Percentiles rank a stretch among this genome's conserved stretches.
Evolutionary conservation across 2,797 vertebrate species (phyloP).

Genomic region (Florisuga fusca): DNA sequence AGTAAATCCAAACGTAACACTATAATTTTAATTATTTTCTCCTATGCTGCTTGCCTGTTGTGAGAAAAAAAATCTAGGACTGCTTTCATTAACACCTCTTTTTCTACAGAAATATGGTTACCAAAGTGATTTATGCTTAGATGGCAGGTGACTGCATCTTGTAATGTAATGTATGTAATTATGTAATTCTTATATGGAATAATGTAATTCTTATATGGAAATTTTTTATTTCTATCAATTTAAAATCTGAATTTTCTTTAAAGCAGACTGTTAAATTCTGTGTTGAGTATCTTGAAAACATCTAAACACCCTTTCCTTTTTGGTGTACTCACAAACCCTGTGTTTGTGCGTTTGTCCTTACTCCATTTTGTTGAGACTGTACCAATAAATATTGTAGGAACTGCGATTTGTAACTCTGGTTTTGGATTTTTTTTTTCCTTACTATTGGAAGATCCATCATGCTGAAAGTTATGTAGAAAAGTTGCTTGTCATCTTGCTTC

Average conservation of each 20-base stretch:
- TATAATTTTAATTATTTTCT: constrained; percentile 27
- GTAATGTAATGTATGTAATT: too few species aligned
- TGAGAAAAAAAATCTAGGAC: neutral
- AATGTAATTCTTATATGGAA: neutral
- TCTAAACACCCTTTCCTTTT: neutral
- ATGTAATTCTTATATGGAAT: neutral
- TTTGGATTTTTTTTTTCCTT: neutral
- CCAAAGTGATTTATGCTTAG: neutral
- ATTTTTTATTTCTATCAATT: neutral
- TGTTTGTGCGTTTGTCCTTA: neutral
- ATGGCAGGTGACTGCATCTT: neutral
- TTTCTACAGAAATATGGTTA: neutral
- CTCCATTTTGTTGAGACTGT: neutral
- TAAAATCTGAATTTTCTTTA: neutral
- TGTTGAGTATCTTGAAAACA: neutral
- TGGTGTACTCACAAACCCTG: neutral
- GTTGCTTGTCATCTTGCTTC: neutral
- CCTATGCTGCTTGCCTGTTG: neutral
- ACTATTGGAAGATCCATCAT: neutral
- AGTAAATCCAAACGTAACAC: neutral
- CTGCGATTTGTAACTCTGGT: neutral
- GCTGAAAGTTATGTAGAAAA: neutral
- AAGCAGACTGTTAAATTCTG: neutral
- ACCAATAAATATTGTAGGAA: neutral
- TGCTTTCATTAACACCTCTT: neutral